Percentiles rank a stretch among this genome's conserved stretches.
Evolutionary conservation across 1,140 invertebrate species (phyloP).

Genomic region (Ostrea denselamellosa): DNA sequence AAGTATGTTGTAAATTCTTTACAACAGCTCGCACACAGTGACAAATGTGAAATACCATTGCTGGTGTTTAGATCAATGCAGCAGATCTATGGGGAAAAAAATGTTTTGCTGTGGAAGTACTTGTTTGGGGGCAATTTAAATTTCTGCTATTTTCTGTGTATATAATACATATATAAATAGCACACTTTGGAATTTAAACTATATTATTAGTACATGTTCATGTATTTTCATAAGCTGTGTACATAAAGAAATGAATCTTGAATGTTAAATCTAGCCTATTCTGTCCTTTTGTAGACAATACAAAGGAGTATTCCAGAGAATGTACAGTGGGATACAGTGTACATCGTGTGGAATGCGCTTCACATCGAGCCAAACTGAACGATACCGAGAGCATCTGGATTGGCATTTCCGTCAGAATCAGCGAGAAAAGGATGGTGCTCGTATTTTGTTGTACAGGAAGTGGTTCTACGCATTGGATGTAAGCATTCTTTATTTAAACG

Average conservation of each 20-base stretch:
- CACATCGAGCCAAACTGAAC: constrained; percentile 90
- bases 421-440: constrained; percentile 89
- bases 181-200: too few species aligned
- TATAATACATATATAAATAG: too few species aligned
- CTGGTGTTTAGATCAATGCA: too few species aligned
- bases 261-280: not conserved
- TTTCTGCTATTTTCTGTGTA: not conserved
- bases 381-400: constrained; percentile 94
- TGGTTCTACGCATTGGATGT: constrained; percentile 92
- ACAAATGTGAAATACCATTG: too few species aligned
- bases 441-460: constrained; percentile 89
- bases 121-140: not conserved
- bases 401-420: constrained; percentile 98
- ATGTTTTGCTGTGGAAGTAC: not conserved
- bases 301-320: constrained; percentile 83
- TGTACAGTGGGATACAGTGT: constrained; percentile 95
- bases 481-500: constrained; percentile 52
- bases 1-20: constrained; percentile 81
- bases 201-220: too few species aligned
- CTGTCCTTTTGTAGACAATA: constrained; percentile 81
- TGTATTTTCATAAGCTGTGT: not conserved
- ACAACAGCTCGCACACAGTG: not conserved
- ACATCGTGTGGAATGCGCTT: constrained; percentile 95
- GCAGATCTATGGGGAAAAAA: not conserved
- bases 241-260: not conserved